phyloP scores from a whole-genome alignment of 2,888 invertebrate species.

The Pheosia tremula region DNA sequence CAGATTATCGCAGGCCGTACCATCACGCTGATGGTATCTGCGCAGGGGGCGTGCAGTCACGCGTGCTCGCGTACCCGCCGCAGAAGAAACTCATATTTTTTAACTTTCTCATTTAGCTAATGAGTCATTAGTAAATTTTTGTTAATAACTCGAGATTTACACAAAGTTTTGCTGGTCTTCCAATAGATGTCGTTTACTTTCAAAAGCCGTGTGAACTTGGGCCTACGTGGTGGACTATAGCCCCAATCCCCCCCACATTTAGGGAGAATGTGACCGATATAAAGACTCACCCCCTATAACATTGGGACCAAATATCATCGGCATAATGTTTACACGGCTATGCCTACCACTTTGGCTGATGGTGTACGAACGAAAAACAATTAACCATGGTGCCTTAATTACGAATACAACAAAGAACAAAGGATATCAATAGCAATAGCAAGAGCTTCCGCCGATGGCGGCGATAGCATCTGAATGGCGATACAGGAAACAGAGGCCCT shows the following conservation, averaged over 20 bases:
- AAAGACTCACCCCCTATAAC: too few species aligned
- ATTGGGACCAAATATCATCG: too few species aligned
- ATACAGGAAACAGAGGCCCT: conserved; percentile 68
- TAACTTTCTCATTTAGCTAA: conserved; percentile 50
- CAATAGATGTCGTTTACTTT: too few species aligned
- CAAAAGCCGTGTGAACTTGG: too few species aligned
- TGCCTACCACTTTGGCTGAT: too few species aligned
- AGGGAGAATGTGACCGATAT: too few species aligned
- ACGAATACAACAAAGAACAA: neutral
- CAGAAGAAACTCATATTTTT: conserved; percentile 15
- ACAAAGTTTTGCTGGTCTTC: neutral
- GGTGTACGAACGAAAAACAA: too few species aligned
- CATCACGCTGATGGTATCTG: conserved; percentile 56
- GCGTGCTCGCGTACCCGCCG: conserved; percentile 46
- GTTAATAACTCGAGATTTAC: neutral
- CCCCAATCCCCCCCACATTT: too few species aligned
- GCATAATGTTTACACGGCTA: too few species aligned
- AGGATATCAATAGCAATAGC: conserved; percentile 36
- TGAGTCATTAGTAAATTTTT: conserved; percentile 37
- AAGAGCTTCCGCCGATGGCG: conserved; percentile 51
- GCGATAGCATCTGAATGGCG: conserved; percentile 57
- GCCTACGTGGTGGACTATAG: too few species aligned
- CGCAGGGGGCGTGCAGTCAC: conserved; percentile 54
- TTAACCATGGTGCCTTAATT: conserved; percentile 16
- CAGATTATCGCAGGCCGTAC: conserved; percentile 31